Conservation (phyloP, 1,140 invertebrate species). For the Plodia interpunctella region DNA sequence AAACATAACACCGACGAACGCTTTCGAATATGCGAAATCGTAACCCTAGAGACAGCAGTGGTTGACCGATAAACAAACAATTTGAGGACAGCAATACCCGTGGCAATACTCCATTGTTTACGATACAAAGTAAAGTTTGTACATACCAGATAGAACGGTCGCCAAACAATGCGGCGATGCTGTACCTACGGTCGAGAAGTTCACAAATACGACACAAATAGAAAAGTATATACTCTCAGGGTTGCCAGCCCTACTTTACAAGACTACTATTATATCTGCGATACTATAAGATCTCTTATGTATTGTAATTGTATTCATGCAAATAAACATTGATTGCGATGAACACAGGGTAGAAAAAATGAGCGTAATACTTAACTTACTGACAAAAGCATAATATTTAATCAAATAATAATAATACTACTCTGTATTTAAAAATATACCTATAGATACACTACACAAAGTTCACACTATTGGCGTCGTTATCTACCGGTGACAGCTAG, state of each 20-base stretch:
- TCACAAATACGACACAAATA: slow-evolving; percentile 17
- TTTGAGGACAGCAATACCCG: slow-evolving; percentile 17
- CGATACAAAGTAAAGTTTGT: slow-evolving; percentile 32
- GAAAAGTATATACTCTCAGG: background rate
- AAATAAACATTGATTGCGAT: no score
- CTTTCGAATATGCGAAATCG: slow-evolving; percentile 8
- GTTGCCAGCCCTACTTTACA: no score
- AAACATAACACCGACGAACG: no score
- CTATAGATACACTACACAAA: background rate
- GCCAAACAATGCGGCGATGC: slow-evolving; percentile 32
- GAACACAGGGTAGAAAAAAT: no score
- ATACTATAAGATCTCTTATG: no score
- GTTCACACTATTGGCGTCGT: slow-evolving; percentile 20
- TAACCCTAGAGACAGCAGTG: slow-evolving; percentile 15
- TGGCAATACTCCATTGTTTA: slow-evolving; percentile 40
- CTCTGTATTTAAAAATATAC: no score
- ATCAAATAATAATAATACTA: no score
- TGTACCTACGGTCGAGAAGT: slow-evolving; percentile 16
- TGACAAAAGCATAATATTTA: no score
- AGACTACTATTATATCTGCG: no score
- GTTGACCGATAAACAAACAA: slow-evolving; percentile 13
- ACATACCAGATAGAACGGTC: slow-evolving; percentile 31
- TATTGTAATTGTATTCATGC: no score
- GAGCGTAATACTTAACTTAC: no score
- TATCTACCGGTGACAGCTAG: slow-evolving; percentile 42